Evolutionary conservation across 2,888 invertebrate genomes (phyloP).

Genomic region (Mantis religiosa): DNA sequence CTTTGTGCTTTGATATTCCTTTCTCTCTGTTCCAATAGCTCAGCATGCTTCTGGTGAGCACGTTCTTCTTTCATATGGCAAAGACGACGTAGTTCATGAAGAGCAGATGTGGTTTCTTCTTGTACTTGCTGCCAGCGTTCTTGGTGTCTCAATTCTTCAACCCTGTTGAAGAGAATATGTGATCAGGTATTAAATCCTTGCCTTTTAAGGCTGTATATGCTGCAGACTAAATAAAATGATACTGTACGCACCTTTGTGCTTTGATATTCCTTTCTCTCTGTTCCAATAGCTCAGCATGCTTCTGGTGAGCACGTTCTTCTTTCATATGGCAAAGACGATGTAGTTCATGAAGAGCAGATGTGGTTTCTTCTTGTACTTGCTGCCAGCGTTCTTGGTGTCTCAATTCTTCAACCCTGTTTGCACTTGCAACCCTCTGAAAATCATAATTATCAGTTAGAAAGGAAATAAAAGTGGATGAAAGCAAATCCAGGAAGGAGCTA

Average conservation of each 20-base stretch:
- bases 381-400: conserved; percentile 34
- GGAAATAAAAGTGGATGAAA: neutral
- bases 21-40: conserved; percentile 22
- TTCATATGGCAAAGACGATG: conserved; percentile 22
- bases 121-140: conserved; percentile 31
- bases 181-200: no score
- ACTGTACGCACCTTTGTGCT: conserved; percentile 22
- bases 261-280: conserved; percentile 29
- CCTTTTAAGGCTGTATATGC: no score
- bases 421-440: conserved; percentile 35
- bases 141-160: conserved; percentile 35
- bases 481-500: no score
- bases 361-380: conserved; percentile 28
- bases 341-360: conserved; percentile 24
- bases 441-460: neutral
- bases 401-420: conserved; percentile 36
- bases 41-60: conserved; percentile 23
- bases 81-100: conserved; percentile 23
- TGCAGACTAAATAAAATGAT: no score
- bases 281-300: conserved; percentile 8
- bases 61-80: conserved; percentile 24
- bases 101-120: conserved; percentile 28
- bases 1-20: conserved; percentile 29
- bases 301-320: conserved; percentile 26
- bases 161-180: no score